Percentiles rank a stretch among this genome's conserved stretches.
Evolutionary conservation across 2,113 vertebrate species (phyloP).

Genomic region (Phylloscopus trochiloides): DNA sequence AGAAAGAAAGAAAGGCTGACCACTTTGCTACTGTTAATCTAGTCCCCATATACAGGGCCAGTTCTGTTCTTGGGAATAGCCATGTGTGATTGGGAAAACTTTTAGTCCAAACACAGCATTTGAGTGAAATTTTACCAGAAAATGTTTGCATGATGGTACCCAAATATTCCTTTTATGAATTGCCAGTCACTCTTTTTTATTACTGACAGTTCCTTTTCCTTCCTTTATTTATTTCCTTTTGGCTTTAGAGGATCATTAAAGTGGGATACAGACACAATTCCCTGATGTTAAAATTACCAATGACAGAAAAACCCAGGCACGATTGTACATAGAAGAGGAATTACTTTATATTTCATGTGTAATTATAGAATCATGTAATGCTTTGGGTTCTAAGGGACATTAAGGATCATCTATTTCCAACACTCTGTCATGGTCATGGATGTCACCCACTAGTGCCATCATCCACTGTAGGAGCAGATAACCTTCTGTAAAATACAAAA

Average conservation of each 20-base stretch:
- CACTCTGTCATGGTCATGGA: no score
- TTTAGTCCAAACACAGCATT: neutral
- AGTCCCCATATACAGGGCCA: neutral
- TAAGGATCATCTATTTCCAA: neutral
- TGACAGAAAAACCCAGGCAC: neutral
- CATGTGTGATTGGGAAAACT: neutral
- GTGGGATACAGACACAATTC: fast-evolving
- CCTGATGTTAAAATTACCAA: neutral
- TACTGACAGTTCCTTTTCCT: neutral
- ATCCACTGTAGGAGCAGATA: neutral
- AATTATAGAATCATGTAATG: neutral
- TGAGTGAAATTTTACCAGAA: neutral
- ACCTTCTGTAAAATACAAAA: neutral
- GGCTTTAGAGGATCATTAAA: neutral
- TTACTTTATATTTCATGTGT: neutral
- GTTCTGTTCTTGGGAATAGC: neutral
- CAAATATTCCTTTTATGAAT: neutral
- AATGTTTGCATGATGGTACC: neutral
- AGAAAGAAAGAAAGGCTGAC: neutral
- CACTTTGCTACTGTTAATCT: neutral
- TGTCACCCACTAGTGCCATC: neutral
- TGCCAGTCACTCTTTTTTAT: neutral
- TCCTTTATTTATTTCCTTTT: neutral
- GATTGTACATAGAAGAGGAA: neutral
- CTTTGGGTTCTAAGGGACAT: neutral